These are phyloP conservation scores for Gnathonemus longibarbis DNA, from an alignment of 2,113 vertebrate genomes.

Conservation along the genomic window DNA sequence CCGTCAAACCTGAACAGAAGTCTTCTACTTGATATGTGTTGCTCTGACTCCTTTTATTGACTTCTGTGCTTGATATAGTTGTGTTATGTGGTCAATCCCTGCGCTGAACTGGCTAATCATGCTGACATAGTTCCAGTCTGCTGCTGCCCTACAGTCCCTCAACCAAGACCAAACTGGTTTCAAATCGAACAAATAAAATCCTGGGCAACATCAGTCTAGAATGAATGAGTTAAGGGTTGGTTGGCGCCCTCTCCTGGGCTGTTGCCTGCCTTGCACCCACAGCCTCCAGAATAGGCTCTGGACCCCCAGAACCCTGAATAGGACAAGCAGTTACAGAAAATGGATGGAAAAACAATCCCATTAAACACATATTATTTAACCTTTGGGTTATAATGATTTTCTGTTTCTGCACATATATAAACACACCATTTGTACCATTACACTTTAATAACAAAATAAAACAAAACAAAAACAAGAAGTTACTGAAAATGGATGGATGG, in stretches of 20 bases:
- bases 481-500: background rate
- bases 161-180: background rate
- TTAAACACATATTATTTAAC: background rate
- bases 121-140: background rate
- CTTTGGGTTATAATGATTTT: background rate
- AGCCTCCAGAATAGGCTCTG: background rate
- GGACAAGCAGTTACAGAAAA: background rate
- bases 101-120: background rate
- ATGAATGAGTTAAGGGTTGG: background rate
- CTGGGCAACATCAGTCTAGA: background rate
- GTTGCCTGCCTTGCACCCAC: background rate
- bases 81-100: background rate
- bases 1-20: background rate
- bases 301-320: background rate
- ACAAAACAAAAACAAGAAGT: background rate
- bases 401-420: background rate
- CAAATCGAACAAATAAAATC: background rate
- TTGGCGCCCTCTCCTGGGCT: background rate
- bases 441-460: background rate
- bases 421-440: rapidly evolving
- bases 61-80: background rate
- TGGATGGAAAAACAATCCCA: background rate
- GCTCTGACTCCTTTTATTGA: background rate
- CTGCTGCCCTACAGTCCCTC: too few relatives aligned
- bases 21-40: background rate